A percentile compares a stretch with the other conserved stretches of the same genome.
phyloP scores from a whole-genome alignment of 2,113 vertebrate species.

The Cercocebus atys region DNA sequence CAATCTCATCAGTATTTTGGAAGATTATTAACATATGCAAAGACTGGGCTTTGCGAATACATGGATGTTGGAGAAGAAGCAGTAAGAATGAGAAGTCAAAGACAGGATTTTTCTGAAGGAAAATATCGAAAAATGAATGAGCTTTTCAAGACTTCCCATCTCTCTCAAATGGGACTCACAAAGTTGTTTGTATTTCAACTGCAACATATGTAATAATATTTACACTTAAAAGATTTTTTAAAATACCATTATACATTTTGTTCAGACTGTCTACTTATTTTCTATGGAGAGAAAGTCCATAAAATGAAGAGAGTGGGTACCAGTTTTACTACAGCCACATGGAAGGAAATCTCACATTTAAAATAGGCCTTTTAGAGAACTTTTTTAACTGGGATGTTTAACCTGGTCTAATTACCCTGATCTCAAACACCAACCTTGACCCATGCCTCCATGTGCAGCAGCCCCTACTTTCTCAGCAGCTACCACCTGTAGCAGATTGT shows the following conservation, averaged over 20 bases:
- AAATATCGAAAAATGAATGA: background rate
- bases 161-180: background rate
- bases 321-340: background rate
- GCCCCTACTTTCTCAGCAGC: background rate
- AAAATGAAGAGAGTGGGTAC: background rate
- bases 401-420: background rate
- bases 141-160: background rate
- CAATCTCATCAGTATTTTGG: background rate
- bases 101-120: conserved; percentile 7
- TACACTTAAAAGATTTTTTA: background rate
- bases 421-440: background rate
- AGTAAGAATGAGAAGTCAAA: background rate
- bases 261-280: background rate
- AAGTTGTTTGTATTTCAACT: background rate
- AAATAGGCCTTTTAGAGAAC: background rate
- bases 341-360: background rate
- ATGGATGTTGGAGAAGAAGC: background rate
- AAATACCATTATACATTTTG: background rate
- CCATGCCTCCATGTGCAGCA: background rate
- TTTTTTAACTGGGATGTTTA: background rate
- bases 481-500: background rate
- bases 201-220: background rate
- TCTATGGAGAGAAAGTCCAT: background rate
- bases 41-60: background rate
- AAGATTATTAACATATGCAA: background rate